phyloP scores from a whole-genome alignment of 2,797 vertebrate genomes.

The Malacoctenus gilli region DNA sequence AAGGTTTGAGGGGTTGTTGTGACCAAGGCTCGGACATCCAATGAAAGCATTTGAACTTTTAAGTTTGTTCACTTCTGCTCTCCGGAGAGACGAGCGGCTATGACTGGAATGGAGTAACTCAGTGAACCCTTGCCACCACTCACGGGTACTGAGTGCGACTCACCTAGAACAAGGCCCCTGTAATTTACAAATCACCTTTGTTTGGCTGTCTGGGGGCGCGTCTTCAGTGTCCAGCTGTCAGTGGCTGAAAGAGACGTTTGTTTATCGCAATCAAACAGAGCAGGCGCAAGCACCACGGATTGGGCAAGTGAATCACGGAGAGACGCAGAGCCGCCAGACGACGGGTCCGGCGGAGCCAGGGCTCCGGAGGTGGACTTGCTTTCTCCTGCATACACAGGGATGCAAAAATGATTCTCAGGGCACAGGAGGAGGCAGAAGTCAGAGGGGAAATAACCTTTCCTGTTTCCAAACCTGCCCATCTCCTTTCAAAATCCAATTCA shows the following conservation, averaged over 20 bases:
- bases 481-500: conserved; percentile 47
- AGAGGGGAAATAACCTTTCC: conserved; percentile 23
- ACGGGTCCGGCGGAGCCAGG: conserved; percentile 25
- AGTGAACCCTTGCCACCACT: conserved; percentile 57
- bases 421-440: conserved; percentile 28
- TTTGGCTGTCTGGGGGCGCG: conserved; percentile 59
- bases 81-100: conserved; percentile 16
- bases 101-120: conserved; percentile 58
- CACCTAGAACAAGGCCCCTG: conserved; percentile 39
- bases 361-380: conserved; percentile 33
- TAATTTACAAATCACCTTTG: conserved; percentile 72
- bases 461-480: conserved; percentile 9
- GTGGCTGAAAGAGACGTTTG: conserved; percentile 59
- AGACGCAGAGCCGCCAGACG: conserved; percentile 36
- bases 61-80: conserved; percentile 31
- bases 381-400: conserved; percentile 19
- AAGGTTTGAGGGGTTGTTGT: conserved; percentile 18
- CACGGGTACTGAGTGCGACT: conserved; percentile 39
- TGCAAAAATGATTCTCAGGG: conserved; percentile 34
- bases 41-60: conserved; percentile 53
- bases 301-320: conserved; percentile 62
- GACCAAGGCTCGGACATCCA: conserved; percentile 27
- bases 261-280: conserved; percentile 60
- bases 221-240: conserved; percentile 59
- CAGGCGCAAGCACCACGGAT: conserved; percentile 33